These are phyloP conservation scores for Schrankia costaestrigalis DNA, from an alignment of 2,888 invertebrate species.

Conservation along the genomic window DNA sequence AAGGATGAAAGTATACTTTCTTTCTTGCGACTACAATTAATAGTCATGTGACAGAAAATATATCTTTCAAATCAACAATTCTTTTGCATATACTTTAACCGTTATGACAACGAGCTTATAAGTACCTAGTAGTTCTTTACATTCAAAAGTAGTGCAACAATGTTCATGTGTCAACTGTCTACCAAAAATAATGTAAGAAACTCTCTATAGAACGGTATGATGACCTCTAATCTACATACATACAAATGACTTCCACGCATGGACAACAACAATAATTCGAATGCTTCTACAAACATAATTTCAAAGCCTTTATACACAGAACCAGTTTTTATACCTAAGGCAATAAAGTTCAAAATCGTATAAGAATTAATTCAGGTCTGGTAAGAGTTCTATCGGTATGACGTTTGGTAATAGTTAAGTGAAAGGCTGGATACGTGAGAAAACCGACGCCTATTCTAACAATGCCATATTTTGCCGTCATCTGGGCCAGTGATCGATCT, in stretches of 20 bases:
- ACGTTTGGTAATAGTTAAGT: conserved; percentile 74
- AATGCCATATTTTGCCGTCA: conserved; percentile 75
- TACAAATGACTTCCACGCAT: conserved; percentile 75
- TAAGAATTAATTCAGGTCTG: conserved; percentile 5
- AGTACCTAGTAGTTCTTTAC: conserved; percentile 29
- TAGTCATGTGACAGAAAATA: too few species aligned
- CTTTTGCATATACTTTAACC: too few species aligned
- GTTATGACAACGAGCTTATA: conserved; percentile 30
- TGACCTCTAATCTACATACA: conserved; percentile 77
- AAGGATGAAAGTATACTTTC: too few species aligned
- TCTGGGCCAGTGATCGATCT: conserved; percentile 72
- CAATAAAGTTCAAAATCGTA: conserved; percentile 41
- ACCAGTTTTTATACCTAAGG: conserved; percentile 18
- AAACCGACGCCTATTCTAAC: conserved; percentile 73
- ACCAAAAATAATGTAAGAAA: conserved; percentile 54
- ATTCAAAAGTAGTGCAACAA: conserved; percentile 50
- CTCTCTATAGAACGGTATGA: conserved; percentile 64
- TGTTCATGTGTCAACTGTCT: conserved; percentile 56
- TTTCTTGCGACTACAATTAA: too few species aligned
- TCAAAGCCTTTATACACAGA: conserved; percentile 5
- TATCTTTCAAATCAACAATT: too few species aligned
- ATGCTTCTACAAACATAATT: conserved; percentile 40
- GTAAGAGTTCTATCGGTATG: conserved; percentile 30
- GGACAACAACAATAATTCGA: conserved; percentile 73
- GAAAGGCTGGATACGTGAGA: conserved; percentile 77